Base-by-base conservation (phyloP, 2,113 vertebrate genomes). In the Antechinus flavipes region DNA sequence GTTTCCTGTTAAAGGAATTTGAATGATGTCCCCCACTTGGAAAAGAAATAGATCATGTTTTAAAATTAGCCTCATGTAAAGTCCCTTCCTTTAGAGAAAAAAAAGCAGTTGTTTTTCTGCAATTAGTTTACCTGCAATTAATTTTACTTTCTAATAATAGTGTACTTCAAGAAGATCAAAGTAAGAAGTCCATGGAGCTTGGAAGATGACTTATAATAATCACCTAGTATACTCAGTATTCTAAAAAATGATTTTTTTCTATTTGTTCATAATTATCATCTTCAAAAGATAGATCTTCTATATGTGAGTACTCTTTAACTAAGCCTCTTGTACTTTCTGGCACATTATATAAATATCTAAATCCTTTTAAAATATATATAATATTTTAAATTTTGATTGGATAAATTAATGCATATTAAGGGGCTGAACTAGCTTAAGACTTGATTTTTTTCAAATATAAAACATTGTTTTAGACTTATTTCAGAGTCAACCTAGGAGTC, bases 61-160 rank as follows among this genome's bases (percentile, higher is more conserved):
- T 1, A 92, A 92, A 94, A 93, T 90, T 92, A 89, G 46, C 84
- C 89, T 50, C 61, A n/a, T 56, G 61, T 54, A 91, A 35, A 91
- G 16, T 16, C 30, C 25, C 50, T 92, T 56, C 53, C 94, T 95
- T 95, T 5, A 50, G 61, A 27, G 24, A 93, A 84, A 84, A 10
- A 42, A 84, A 95, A n/a, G 6, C 54, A 92, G 26, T 94, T 92
- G 52, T 96, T 96, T 96, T 96, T 93, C 46, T 93, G 47, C 93
- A 84, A 54, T 90, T 93, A 94, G 76, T 9, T 93, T 96, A 89
- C 94, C 55, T 94, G 55, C 89, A 91, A 97, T 93, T 91, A 97
- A 97, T 97, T 97, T 95, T 94, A 95, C 46, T 94, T 95, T 95
- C 89, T 92, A 92, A 94, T 92, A 93, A 94, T 91, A 91, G 90